Conservation (phyloP, 2,888 invertebrate species). For the Melanophora roralis region DNA sequence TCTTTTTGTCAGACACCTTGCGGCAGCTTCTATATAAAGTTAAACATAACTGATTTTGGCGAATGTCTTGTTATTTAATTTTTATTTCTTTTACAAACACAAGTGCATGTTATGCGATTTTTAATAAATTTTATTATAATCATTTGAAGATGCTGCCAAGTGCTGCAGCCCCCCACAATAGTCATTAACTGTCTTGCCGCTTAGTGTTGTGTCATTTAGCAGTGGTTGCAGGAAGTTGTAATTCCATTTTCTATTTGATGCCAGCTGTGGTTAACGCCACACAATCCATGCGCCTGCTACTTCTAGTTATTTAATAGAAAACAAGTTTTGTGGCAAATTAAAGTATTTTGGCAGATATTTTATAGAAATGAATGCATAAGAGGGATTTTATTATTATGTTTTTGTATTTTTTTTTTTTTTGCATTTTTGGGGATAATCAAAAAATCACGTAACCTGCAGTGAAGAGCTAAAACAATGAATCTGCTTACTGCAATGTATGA, state of each 20-base stretch:
- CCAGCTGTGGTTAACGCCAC: background rate
- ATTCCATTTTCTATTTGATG: constrained; percentile 12
- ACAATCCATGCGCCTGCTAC: constrained; percentile 3
- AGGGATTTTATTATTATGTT: background rate
- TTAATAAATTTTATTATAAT: constrained; percentile 13
- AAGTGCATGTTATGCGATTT: background rate
- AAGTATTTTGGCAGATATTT: background rate
- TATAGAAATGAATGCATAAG: background rate
- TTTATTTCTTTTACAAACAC: background rate
- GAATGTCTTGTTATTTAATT: background rate
- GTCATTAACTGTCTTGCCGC: background rate
- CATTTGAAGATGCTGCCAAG: constrained; percentile 34
- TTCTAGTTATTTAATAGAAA: background rate
- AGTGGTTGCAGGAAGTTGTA: constrained; percentile 48
- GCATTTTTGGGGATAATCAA: constrained; percentile 31
- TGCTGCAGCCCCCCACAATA: constrained; percentile 11
- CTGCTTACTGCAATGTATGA: background rate
- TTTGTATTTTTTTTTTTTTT: constrained; percentile 1
- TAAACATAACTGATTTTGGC: background rate
- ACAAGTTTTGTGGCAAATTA: background rate
- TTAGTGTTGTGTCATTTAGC: constrained; percentile 17
- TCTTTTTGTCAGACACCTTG: constrained; percentile 1
- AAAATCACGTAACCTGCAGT: constrained; percentile 36
- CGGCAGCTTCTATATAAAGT: background rate
- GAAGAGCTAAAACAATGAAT: background rate